A percentile compares a stretch with the other conserved stretches of the same genome.
phyloP scores from a whole-genome alignment of 2,113 vertebrate species.

The Strigops habroptila region DNA sequence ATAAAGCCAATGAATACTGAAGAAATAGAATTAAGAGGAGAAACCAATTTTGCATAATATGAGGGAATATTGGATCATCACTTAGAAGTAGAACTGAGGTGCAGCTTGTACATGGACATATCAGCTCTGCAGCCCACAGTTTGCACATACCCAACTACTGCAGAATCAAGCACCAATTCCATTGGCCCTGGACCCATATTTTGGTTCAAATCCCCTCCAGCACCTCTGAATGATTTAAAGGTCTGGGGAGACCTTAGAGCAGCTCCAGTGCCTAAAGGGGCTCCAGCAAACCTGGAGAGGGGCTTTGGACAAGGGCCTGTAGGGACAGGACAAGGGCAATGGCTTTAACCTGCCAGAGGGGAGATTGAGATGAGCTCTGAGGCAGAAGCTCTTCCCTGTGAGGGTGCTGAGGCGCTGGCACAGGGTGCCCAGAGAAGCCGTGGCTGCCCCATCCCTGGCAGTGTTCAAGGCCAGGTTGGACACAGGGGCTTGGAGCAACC shows the following conservation, averaged over 20 bases:
- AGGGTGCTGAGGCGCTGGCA: too few species aligned
- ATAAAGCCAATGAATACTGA: neutral
- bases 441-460: too few species aligned
- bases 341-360: too few species aligned
- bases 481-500: too few species aligned
- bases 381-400: too few species aligned
- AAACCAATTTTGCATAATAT: neutral
- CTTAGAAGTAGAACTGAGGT: neutral
- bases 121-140: neutral
- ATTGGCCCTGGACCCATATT: rapidly evolving
- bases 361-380: too few species aligned
- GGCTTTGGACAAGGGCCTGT: too few species aligned
- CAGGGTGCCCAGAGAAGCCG: too few species aligned
- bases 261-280: neutral
- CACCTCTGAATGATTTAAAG: neutral
- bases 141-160: neutral
- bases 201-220: too few species aligned
- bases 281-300: neutral
- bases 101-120: neutral
- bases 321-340: too few species aligned
- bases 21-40: neutral
- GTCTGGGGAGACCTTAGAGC: neutral
- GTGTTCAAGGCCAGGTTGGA: too few species aligned
- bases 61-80: neutral
- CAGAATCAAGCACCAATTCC: neutral